These are phyloP conservation scores for Tubulanus polymorphus DNA, from an alignment of 2,888 invertebrate genomes.

Conservation along the genomic window DNA sequence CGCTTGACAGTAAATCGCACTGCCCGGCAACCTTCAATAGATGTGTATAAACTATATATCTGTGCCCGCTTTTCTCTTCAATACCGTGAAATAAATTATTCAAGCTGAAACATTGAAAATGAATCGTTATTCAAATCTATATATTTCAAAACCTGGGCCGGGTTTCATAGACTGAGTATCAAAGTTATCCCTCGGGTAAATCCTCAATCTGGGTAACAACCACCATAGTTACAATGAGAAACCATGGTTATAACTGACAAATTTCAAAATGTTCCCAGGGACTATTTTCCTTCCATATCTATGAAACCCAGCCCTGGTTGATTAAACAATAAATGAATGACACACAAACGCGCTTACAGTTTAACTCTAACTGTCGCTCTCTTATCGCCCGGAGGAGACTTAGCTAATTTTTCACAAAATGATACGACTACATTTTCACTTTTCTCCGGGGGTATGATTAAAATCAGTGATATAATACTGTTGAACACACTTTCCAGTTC, in stretches of 20 bases:
- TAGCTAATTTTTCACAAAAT: conserved; percentile 87
- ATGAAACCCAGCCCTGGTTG: too few relatives aligned
- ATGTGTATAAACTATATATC: conserved; percentile 90
- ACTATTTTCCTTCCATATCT: too few relatives aligned
- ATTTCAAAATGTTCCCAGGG: too few relatives aligned
- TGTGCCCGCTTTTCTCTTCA: conserved; percentile 74
- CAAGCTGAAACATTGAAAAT: conserved; percentile 58
- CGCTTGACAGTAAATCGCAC: conserved; percentile 78
- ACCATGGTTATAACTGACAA: too few relatives aligned
- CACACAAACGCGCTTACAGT: conserved; percentile 64
- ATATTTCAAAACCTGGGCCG: too few relatives aligned
- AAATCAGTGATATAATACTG: conserved; percentile 93
- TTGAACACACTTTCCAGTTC: conserved; percentile 92
- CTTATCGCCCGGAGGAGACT: conserved; percentile 68
- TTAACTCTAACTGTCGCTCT: conserved; percentile 67
- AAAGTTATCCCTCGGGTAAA: too few relatives aligned
- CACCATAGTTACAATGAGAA: too few relatives aligned
- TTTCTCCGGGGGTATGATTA: conserved; percentile 77
- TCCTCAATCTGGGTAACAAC: too few relatives aligned
- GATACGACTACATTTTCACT: conserved; percentile 84
- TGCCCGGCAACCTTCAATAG: conserved; percentile 84
- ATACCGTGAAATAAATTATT: conserved; percentile 90
- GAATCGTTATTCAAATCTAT: too few relatives aligned
- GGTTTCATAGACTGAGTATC: too few relatives aligned
- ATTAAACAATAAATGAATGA: too few relatives aligned